A percentile compares a stretch with the other conserved stretches of the same genome.
phyloP scores from a whole-genome alignment of 2,113 vertebrate genomes.

The Anoplopoma fimbria region DNA sequence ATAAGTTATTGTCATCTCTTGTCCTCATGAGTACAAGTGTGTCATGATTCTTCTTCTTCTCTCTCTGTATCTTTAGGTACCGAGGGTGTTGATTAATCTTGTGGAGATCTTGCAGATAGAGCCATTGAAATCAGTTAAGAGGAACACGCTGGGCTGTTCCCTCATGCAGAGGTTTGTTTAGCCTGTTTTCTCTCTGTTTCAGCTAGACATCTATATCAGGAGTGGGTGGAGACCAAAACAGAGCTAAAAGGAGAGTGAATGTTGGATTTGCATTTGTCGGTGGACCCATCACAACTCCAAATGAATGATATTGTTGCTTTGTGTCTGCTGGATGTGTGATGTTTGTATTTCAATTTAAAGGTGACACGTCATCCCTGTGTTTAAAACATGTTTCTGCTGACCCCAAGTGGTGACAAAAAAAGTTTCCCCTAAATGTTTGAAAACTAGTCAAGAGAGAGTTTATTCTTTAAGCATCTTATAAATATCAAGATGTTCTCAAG shows the following conservation, averaged over 20 bases:
- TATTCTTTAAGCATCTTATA: background rate
- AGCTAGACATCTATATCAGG: background rate
- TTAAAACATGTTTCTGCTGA: background rate
- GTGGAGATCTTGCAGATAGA: constrained; percentile 87
- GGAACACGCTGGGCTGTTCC: constrained; percentile 78
- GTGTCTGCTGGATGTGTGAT: background rate
- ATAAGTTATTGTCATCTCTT: background rate
- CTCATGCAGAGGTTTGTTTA: constrained; percentile 85
- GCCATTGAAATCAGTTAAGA: constrained; percentile 78
- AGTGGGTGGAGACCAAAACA: background rate
- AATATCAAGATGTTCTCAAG: background rate
- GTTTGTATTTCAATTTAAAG: background rate
- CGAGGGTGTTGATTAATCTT: constrained; percentile 88
- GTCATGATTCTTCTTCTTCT: background rate
- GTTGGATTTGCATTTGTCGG: background rate
- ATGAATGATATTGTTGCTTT: background rate
- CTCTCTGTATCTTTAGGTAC: constrained; percentile 83
- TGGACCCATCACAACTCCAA: background rate
- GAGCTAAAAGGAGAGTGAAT: background rate
- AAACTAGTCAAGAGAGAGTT: background rate
- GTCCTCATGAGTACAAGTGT: background rate
- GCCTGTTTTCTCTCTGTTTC: background rate
- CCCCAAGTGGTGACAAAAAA: background rate
- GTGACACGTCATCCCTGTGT: background rate
- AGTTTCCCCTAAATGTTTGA: background rate